These are phyloP conservation scores for Lasioglossum lativentre DNA, from an alignment of 2,888 invertebrate species.

Conservation along the genomic window DNA sequence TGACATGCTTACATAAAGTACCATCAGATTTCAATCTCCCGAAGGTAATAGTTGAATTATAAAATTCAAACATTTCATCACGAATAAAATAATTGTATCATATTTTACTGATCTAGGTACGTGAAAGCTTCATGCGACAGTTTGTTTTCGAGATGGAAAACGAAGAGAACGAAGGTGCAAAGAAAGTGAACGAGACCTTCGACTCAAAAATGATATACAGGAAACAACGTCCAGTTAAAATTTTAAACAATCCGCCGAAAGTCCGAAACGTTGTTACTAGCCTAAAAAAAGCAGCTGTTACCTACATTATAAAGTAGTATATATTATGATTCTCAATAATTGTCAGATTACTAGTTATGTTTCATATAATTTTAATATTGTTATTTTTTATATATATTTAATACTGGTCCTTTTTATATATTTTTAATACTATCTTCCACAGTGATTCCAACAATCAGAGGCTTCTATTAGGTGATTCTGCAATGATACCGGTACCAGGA, in stretches of 20 bases:
- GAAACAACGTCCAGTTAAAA: slow-evolving; percentile 93
- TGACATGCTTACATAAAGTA: slow-evolving; percentile 97
- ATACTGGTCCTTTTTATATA: not conserved
- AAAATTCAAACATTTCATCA: not conserved
- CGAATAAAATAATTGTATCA: not conserved
- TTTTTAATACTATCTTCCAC: slow-evolving; percentile 59
- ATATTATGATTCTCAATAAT: slow-evolving; percentile 2
- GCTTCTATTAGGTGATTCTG: slow-evolving; percentile 95
- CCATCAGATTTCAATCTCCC: slow-evolving; percentile 96
- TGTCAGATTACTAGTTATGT: not conserved
- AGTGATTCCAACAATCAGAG: slow-evolving; percentile 98
- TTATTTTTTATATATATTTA: slow-evolving; percentile 8
- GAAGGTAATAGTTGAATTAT: slow-evolving; percentile 87
- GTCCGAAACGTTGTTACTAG: slow-evolving; percentile 92
- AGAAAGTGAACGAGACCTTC: slow-evolving; percentile 87
- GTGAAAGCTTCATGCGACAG: slow-evolving; percentile 99
- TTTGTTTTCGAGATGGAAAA: slow-evolving; percentile 96
- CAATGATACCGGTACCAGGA: slow-evolving; percentile 94
- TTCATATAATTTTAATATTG: slow-evolving; percentile 10
- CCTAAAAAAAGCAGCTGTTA: slow-evolving; percentile 92
- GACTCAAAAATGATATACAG: slow-evolving; percentile 92
- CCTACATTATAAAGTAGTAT: slow-evolving; percentile 96
- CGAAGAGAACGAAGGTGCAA: slow-evolving; percentile 87
- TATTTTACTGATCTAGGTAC: slow-evolving; percentile 86
- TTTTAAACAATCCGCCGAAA: slow-evolving; percentile 93